Conservation (phyloP, 2,113 vertebrate genomes). For the Erythrocercus mccallii region DNA sequence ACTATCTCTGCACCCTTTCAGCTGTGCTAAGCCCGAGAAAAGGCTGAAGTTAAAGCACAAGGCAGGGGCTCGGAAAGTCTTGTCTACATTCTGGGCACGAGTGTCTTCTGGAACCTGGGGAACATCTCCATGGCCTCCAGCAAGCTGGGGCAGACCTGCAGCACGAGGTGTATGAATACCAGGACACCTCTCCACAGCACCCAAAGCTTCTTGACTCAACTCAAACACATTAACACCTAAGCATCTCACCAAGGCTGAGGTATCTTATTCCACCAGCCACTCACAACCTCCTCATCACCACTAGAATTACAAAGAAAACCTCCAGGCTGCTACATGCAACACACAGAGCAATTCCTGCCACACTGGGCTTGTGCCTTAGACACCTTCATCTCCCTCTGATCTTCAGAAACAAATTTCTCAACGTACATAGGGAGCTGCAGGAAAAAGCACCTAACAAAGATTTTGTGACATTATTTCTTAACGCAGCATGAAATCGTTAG, state of each 20-base stretch:
- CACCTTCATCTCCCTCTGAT: constrained; percentile 44
- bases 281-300: not conserved
- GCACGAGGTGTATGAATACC: not conserved
- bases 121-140: not conserved
- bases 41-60: not conserved
- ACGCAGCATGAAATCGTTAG: constrained; percentile 57
- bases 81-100: not conserved
- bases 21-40: not conserved
- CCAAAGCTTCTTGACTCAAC: not conserved
- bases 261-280: not conserved
- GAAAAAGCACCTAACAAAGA: constrained; percentile 45
- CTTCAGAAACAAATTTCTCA: constrained; percentile 15
- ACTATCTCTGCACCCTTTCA: not conserved
- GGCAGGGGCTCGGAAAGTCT: not conserved
- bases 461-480: constrained; percentile 55
- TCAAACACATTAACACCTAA: not conserved
- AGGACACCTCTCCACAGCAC: not conserved
- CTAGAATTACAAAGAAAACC: not conserved
- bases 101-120: not conserved
- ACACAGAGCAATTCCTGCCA: not conserved
- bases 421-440: not conserved
- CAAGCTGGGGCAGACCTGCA: fast-evolving
- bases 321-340: not conserved
- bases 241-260: not conserved
- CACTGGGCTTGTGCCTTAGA: not conserved